phyloP scores from a whole-genome alignment of 2,797 vertebrate genomes.

The Leuciscus waleckii region DNA sequence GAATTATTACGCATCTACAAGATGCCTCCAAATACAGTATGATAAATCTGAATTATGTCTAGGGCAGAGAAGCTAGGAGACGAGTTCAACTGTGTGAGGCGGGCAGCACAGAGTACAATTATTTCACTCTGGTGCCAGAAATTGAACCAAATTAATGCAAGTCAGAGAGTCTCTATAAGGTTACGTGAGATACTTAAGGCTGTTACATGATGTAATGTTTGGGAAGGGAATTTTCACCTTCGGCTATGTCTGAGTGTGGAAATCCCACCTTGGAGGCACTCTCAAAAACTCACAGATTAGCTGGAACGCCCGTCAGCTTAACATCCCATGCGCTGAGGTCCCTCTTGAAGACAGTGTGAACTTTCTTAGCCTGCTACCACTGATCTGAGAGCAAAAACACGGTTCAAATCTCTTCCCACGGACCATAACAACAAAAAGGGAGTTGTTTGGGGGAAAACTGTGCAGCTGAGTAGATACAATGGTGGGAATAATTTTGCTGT shows the following conservation, averaged over 20 bases:
- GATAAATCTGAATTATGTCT: constrained; percentile 4
- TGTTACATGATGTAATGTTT: not conserved
- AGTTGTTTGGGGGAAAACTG: constrained; percentile 55
- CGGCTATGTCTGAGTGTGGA: constrained; percentile 35
- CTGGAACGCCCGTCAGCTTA: constrained; percentile 68
- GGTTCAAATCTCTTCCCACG: constrained; percentile 45
- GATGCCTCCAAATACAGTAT: not conserved
- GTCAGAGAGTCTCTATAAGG: constrained; percentile 15
- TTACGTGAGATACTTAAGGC: not conserved
- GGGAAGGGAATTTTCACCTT: constrained; percentile 58
- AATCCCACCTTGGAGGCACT: constrained; percentile 59
- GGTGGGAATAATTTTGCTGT: constrained; percentile 75
- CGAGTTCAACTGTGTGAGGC: not conserved
- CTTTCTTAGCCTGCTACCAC: not conserved
- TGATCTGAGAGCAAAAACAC: constrained; percentile 43
- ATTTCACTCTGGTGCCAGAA: not conserved
- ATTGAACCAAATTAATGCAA: constrained; percentile 8
- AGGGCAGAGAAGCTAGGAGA: not conserved
- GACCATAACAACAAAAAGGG: constrained; percentile 50
- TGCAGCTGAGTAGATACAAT: constrained; percentile 57
- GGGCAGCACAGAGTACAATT: constrained; percentile 5
- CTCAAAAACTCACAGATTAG: constrained; percentile 70
- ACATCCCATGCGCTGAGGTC: constrained; percentile 60
- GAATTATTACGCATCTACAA: not conserved
- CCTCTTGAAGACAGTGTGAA: constrained; percentile 36